These are phyloP conservation scores for Drosophila seguyi DNA, from an alignment of 1,140 invertebrate species.

Conservation along the genomic window DNA sequence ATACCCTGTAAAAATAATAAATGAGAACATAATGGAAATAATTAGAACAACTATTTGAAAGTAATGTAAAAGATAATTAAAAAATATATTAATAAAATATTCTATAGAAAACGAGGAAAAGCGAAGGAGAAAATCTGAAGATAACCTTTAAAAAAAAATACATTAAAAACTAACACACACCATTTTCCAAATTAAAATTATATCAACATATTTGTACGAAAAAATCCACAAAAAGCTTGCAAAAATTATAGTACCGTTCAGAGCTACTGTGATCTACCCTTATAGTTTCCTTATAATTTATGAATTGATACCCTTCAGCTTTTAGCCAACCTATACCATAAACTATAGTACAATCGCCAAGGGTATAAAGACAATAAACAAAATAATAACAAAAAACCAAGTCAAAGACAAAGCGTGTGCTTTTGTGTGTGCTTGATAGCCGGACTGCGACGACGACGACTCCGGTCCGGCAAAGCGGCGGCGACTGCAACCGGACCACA, in stretches of 20 bases:
- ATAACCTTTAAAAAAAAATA: neutral
- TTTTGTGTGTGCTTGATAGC: constrained; percentile 77
- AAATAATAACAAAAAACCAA: constrained; percentile 34
- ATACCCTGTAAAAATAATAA: constrained; percentile 4
- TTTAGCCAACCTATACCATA: neutral
- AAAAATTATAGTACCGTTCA: neutral
- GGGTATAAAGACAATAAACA: constrained; percentile 52
- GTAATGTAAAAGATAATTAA: no score
- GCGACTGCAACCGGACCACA: constrained; percentile 64
- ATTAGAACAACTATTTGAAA: no score
- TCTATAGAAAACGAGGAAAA: no score
- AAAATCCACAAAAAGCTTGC: neutral
- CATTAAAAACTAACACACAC: no score
- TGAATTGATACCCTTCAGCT: constrained; percentile 11
- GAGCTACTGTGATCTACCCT: neutral
- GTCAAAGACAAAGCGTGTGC: constrained; percentile 57
- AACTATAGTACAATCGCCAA: constrained; percentile 3
- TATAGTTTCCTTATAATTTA: constrained; percentile 7
- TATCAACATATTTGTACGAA: no score
- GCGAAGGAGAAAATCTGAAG: no score
- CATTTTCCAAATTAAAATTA: neutral
- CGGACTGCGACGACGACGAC: constrained; percentile 41
- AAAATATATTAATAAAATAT: no score
- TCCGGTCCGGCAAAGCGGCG: constrained; percentile 26
- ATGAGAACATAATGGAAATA: no score